A percentile compares a stretch with the other conserved stretches of the same genome.
Evolutionary conservation across 2,797 vertebrate genomes (phyloP).

Genomic region (Jordanella pulchra): DNA sequence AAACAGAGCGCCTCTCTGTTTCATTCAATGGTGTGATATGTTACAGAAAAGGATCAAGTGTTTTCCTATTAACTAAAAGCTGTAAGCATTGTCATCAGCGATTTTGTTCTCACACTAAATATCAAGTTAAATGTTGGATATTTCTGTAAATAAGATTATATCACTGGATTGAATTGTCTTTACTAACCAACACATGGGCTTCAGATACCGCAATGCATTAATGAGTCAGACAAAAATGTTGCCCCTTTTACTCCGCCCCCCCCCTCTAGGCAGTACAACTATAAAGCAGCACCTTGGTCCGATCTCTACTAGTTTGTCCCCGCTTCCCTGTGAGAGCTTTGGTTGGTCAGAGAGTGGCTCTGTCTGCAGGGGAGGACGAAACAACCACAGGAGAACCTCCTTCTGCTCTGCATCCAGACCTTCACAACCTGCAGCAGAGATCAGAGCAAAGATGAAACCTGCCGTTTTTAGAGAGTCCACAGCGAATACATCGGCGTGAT

Average conservation of each 20-base stretch:
- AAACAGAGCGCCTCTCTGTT: background rate
- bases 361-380: conserved; percentile 79
- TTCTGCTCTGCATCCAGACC: conserved; percentile 73
- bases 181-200: background rate
- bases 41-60: no score
- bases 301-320: conserved; percentile 85
- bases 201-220: background rate
- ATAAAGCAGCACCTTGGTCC: conserved; percentile 84
- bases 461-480: background rate
- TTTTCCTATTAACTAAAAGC: no score
- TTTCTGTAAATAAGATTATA: background rate
- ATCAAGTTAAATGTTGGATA: background rate
- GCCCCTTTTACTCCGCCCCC: no score
- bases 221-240: background rate
- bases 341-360: conserved; percentile 77
- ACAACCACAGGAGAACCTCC: conserved; percentile 84
- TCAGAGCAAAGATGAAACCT: background rate
- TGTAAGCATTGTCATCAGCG: no score
- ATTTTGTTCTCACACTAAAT: no score
- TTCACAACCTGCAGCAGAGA: conserved; percentile 65
- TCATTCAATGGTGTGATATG: background rate
- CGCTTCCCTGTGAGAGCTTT: conserved; percentile 70
- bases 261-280: no score
- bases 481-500: background rate
- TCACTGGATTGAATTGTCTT: no score